Conservation (phyloP, 2,797 vertebrate species). For the Mus spretus region DNA sequence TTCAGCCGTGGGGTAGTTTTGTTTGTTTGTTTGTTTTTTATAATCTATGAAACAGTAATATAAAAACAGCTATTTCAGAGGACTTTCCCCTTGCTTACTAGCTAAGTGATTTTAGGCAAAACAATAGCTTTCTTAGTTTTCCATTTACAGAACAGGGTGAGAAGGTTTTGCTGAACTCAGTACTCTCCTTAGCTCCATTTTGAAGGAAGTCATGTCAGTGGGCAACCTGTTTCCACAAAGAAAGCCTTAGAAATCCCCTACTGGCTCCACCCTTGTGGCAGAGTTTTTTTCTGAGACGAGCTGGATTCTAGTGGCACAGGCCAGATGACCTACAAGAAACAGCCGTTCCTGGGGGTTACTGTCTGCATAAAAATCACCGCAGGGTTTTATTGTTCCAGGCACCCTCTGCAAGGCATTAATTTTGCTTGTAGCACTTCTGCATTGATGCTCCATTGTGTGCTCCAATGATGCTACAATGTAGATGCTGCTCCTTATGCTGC, state of each 20-base stretch:
- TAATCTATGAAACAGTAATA: not conserved
- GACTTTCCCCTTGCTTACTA: slow-evolving; percentile 19
- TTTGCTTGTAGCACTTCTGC: slow-evolving; percentile 81
- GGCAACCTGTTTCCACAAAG: slow-evolving; percentile 46
- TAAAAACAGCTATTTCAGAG: not conserved
- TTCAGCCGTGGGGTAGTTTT: not conserved
- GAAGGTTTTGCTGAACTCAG: slow-evolving; percentile 26
- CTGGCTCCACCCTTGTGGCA: not conserved
- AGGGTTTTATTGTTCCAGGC: slow-evolving; percentile 76
- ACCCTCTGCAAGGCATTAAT: slow-evolving; percentile 79
- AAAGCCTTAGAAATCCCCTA: slow-evolving; percentile 16
- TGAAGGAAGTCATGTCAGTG: slow-evolving; percentile 28
- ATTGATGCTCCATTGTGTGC: slow-evolving; percentile 41
- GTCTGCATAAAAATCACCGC: slow-evolving; percentile 70
- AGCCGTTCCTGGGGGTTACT: slow-evolving; percentile 58
- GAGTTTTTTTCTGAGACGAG: not conserved
- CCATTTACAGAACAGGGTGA: not conserved
- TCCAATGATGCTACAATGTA: not conserved
- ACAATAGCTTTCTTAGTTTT: slow-evolving; percentile 29
- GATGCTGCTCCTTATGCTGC: slow-evolving; percentile 73
- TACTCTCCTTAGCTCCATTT: slow-evolving; percentile 52
- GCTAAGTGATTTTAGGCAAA: slow-evolving; percentile 11
- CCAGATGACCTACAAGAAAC: slow-evolving; percentile 70
- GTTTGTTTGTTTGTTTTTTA: not conserved
- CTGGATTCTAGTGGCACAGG: slow-evolving; percentile 29